phyloP scores from a whole-genome alignment of 2,113 vertebrate species.

The Mormyrus iriodes region DNA sequence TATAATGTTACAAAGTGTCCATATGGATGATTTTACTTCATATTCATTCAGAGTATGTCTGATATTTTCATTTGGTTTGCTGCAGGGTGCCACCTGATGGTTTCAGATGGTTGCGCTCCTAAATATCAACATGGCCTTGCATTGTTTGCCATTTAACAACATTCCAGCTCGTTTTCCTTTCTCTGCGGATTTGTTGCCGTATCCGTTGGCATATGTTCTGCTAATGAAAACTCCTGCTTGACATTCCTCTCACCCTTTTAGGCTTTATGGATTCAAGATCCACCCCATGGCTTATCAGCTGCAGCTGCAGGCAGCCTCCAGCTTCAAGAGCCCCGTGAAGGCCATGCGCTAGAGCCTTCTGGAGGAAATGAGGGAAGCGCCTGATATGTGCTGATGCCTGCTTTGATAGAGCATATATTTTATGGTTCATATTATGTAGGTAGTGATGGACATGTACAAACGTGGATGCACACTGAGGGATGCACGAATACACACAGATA shows the following conservation, averaged over 20 bases:
- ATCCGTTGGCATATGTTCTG: neutral
- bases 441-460: slow-evolving; percentile 40
- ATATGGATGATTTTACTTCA: neutral
- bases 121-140: neutral
- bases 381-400: neutral
- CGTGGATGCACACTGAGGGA: slow-evolving; percentile 33
- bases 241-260: slow-evolving; percentile 31
- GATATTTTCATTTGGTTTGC: neutral
- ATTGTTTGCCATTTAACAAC: neutral
- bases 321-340: slow-evolving; percentile 95
- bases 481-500: slow-evolving; percentile 27
- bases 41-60: neutral
- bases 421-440: slow-evolving; percentile 55
- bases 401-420: slow-evolving; percentile 36
- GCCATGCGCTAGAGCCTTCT: slow-evolving; percentile 70
- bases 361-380: neutral
- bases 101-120: neutral
- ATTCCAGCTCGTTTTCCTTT: neutral
- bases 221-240: neutral
- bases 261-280: slow-evolving; percentile 93
- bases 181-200: neutral
- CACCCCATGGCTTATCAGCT: slow-evolving; percentile 94
- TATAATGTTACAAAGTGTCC: neutral
- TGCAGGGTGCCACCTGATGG: neutral
- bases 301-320: slow-evolving; percentile 88